Conservation (phyloP, 2,888 invertebrate genomes). For the Drosophila fulvimacula region DNA sequence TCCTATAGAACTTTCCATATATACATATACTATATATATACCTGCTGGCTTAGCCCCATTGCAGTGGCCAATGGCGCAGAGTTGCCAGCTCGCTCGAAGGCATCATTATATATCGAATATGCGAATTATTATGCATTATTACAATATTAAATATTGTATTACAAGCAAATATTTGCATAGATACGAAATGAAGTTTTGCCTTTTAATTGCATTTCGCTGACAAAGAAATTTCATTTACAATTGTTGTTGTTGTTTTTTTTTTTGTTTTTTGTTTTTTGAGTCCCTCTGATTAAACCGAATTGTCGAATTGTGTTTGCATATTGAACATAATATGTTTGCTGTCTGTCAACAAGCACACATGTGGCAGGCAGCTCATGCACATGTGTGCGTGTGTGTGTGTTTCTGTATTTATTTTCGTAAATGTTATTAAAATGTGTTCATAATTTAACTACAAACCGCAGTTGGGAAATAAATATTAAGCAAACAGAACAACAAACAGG, state of each 20-base stretch:
- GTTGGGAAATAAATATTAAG: conserved; percentile 17
- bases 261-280: too few relatives aligned
- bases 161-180: conserved; percentile 7
- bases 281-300: background rate
- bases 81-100: background rate
- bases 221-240: conserved; percentile 8
- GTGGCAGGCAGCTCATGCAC: too few relatives aligned
- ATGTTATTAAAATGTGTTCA: conserved; percentile 22
- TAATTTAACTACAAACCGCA: conserved; percentile 32
- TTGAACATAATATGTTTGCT: conserved; percentile 5
- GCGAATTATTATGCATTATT: conserved; percentile 1
- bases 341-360: background rate
- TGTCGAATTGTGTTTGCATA: conserved; percentile 7
- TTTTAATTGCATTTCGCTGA: conserved; percentile 3
- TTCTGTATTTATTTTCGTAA: conserved; percentile 1
- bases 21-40: too few relatives aligned
- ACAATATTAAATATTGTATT: conserved; percentile 4
- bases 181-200: background rate
- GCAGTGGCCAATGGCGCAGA: too few relatives aligned
- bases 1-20: too few relatives aligned
- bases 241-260: background rate
- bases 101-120: background rate
- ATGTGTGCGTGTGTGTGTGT: too few relatives aligned
- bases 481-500: conserved; percentile 31
- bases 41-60: too few relatives aligned